A percentile compares a stretch with the other conserved stretches of the same genome.
phyloP scores from a whole-genome alignment of 2,113 vertebrate species.

The Micromys minutus region DNA sequence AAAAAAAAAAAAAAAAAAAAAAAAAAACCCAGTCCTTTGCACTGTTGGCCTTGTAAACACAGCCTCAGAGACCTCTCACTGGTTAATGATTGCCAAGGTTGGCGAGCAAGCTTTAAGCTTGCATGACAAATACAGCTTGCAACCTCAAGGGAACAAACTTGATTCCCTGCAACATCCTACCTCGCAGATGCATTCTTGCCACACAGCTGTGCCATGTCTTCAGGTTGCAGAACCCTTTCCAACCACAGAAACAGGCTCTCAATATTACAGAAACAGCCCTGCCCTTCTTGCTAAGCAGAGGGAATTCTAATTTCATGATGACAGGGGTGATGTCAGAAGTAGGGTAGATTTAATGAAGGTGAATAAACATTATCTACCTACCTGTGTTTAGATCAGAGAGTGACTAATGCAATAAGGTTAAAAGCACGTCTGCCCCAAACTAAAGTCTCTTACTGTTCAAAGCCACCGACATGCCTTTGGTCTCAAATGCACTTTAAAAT shows the following conservation, averaged over 20 bases:
- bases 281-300: slow-evolving; percentile 25
- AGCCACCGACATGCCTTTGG: background rate
- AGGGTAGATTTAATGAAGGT: slow-evolving; percentile 16
- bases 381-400: background rate
- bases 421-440: background rate
- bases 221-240: background rate
- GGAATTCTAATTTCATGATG: background rate
- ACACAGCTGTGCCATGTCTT: background rate
- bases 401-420: slow-evolving; percentile 8
- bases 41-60: background rate
- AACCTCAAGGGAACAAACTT: background rate
- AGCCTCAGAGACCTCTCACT: background rate
- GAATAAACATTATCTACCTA: slow-evolving; percentile 29
- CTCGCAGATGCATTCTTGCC: background rate
- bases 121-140: background rate
- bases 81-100: slow-evolving; percentile 40
- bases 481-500: background rate
- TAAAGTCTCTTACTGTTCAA: background rate
- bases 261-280: background rate
- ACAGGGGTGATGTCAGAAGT: background rate
- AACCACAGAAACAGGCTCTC: background rate
- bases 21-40: slow-evolving; percentile 33
- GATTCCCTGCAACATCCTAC: background rate
- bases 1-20: too few relatives aligned
- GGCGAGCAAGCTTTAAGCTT: slow-evolving; percentile 25